Conservation (phyloP, 2,113 vertebrate genomes). For the Pristiophorus japonicus region DNA sequence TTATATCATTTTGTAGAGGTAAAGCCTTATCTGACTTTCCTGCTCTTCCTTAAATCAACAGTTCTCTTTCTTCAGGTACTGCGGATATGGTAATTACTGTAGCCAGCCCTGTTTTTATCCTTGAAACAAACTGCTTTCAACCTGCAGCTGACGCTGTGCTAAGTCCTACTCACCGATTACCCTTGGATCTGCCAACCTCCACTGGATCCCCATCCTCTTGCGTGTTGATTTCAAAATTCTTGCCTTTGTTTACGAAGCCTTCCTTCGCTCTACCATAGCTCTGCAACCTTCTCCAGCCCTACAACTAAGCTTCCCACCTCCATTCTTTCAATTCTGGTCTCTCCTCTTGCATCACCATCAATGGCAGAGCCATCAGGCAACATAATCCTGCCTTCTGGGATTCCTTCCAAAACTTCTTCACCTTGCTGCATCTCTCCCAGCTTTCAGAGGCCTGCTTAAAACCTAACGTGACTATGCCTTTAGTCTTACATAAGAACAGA, state of each 20-base stretch:
- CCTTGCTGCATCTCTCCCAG: background rate
- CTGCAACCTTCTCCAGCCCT: background rate
- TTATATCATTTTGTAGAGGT: background rate
- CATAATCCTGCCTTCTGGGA: background rate
- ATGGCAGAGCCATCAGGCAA: background rate
- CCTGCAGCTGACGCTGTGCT: background rate
- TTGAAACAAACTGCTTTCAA: background rate
- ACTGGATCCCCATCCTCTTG: background rate
- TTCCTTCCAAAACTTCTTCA: background rate
- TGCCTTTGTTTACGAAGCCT: background rate
- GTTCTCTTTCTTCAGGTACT: background rate
- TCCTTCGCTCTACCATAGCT: background rate
- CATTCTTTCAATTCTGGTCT: background rate
- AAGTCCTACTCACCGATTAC: too few species aligned
- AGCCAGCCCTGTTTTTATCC: background rate
- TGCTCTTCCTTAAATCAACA: background rate
- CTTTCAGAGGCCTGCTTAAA: background rate
- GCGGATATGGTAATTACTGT: background rate
- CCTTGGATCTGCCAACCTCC: background rate
- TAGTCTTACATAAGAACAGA: too few species aligned
- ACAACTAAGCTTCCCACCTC: background rate
- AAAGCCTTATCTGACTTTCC: background rate
- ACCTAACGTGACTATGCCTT: background rate
- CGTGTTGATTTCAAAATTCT: background rate
- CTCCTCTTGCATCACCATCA: background rate